Evolutionary conservation across 1,140 invertebrate species (phyloP).

Genomic region (Muscidifurax raptorellus): DNA sequence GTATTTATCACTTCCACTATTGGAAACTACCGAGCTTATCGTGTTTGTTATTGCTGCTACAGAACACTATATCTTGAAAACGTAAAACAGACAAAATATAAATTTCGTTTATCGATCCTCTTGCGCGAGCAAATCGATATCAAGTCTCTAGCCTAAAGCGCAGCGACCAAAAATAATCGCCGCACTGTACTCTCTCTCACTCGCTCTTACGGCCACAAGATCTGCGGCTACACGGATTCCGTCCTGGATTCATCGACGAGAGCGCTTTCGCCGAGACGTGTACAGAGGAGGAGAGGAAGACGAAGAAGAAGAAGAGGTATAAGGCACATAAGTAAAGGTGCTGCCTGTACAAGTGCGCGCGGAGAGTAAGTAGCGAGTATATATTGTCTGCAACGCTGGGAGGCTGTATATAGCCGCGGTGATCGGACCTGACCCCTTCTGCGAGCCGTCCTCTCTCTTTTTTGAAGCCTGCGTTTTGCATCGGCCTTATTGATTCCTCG

Average conservation of each 20-base stretch:
- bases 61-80: too few relatives aligned
- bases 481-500: neutral
- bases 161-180: too few relatives aligned
- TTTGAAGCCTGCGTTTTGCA: neutral
- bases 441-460: neutral
- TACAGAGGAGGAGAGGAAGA: neutral
- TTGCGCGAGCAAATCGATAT: too few relatives aligned
- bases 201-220: neutral
- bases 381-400: neutral
- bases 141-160: too few relatives aligned
- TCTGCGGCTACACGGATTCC: neutral
- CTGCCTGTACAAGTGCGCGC: neutral
- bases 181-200: neutral
- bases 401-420: neutral
- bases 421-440: neutral
- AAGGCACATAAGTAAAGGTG: neutral
- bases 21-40: too few relatives aligned
- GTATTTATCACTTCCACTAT: too few relatives aligned
- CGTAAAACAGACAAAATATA: too few relatives aligned
- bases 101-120: too few relatives aligned
- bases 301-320: neutral
- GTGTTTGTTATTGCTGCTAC: too few relatives aligned
- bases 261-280: constrained; percentile 4
- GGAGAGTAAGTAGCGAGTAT: neutral
- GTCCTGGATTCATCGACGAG: neutral